These are phyloP conservation scores for Ochropleura plecta DNA, from an alignment of 2,888 invertebrate genomes.

Conservation along the genomic window DNA sequence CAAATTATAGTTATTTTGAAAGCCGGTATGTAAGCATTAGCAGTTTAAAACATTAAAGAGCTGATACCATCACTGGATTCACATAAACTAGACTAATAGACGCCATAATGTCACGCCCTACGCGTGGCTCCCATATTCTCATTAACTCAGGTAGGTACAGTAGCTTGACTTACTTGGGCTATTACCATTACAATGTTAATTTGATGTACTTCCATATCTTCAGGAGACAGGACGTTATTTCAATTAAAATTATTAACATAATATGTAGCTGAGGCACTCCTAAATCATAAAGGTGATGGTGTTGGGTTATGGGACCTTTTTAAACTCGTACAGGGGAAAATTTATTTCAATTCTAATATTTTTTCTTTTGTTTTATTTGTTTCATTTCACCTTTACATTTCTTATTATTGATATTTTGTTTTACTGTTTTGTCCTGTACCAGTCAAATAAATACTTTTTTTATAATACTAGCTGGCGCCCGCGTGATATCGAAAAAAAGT, in stretches of 20 bases:
- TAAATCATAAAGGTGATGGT: background rate
- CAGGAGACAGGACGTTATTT: background rate
- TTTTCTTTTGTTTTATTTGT: too few species aligned
- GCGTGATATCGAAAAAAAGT: too few species aligned
- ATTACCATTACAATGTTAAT: slow-evolving; percentile 9
- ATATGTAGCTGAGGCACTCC: background rate
- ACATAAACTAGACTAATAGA: slow-evolving; percentile 18
- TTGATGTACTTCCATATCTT: slow-evolving; percentile 3
- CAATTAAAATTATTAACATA: background rate
- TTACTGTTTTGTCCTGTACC: too few species aligned
- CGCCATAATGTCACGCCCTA: slow-evolving; percentile 8
- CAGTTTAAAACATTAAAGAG: slow-evolving; percentile 25
- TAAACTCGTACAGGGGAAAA: too few species aligned
- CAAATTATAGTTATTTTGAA: background rate
- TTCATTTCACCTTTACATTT: too few species aligned
- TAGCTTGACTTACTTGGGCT: background rate
- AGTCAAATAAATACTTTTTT: too few species aligned
- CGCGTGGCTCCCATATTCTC: slow-evolving; percentile 1
- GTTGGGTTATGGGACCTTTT: too few species aligned
- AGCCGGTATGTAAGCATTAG: slow-evolving; percentile 6
- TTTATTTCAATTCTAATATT: too few species aligned
- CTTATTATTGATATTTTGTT: too few species aligned
- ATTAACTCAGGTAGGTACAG: background rate
- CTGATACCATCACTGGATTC: slow-evolving; percentile 25
- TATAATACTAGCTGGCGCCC: too few species aligned